Evolutionary conservation across 2,888 invertebrate species (phyloP), one percentile per base, ranked within the genome.

Genomic region (Hemithea aestivaria): DNA sequence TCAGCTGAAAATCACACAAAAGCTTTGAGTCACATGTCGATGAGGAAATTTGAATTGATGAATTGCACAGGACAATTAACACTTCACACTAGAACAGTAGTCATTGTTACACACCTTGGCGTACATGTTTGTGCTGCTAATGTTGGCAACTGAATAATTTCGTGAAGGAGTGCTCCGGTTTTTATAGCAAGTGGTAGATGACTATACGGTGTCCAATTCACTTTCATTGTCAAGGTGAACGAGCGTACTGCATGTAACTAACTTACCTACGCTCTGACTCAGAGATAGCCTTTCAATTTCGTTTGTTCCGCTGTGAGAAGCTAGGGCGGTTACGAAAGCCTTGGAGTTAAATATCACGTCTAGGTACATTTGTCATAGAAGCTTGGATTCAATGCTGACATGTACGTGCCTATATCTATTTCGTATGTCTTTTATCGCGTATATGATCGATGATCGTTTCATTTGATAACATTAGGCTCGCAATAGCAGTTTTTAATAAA

Each of bases 151-250:
- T 85, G 85, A 87, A 84, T 87, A 85, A 76, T 83, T 73, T 79
- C 58, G 59, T 57, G 55, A 66, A 60, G 66, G 59, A 67, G 67
- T 77, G 79, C 80, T 73, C 74, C 59, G 69, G 80, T 85, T 84
- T 87, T 81, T 87, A 87, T 87, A 85, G 3, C 16, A 16, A 16
- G 68, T 54, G 60, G 64, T 66, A 68, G 62, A 63, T 62, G 61
- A 62, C 58, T 60, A 64, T 62, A 70, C n/a, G n/a, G 57, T 71
- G 71, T 70, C 68, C 76, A 71, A 66, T 72, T 76, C 66, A 78
- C 85, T 85, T 84, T 87, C 87, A 87, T 85, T 87, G 87, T 58
- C 87, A 85, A 84, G 85, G 85, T 72, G 57, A 80, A 54, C 79
- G 23, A 57, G 70, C 63, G 62, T 58, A 58, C 53, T 54, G 49